Conservation (phyloP, 2,113 vertebrate genomes). For the Dipodomys merriami region DNA sequence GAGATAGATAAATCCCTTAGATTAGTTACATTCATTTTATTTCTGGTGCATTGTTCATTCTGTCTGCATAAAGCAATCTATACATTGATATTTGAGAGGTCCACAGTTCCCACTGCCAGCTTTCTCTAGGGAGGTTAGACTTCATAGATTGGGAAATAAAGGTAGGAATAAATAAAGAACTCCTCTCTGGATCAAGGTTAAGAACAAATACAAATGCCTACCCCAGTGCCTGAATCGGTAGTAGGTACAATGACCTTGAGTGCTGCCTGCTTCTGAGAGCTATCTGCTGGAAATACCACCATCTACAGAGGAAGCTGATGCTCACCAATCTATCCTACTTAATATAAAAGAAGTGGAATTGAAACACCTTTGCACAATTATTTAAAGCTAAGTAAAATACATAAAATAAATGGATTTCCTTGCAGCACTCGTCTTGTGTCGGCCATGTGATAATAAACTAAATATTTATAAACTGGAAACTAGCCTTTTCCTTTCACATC, state of each 20-base stretch:
- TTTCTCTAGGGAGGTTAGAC: conserved; percentile 64
- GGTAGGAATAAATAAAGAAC: neutral
- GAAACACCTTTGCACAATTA: no score
- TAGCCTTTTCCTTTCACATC: conserved; percentile 51
- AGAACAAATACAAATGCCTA: conserved; percentile 31
- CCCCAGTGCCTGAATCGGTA: neutral
- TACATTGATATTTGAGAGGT: conserved; percentile 42
- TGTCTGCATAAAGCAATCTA: conserved; percentile 28
- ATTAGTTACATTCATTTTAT: conserved; percentile 20
- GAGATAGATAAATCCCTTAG: conserved; percentile 33
- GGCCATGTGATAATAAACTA: conserved; percentile 58
- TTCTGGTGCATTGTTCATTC: conserved; percentile 31
- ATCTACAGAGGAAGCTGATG: conserved; percentile 36
- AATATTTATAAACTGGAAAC: conserved; percentile 63
- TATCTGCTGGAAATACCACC: neutral
- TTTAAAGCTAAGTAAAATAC: neutral
- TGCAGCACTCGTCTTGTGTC: conserved; percentile 42
- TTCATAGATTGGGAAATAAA: neutral
- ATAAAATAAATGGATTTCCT: neutral
- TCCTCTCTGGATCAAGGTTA: conserved; percentile 30
- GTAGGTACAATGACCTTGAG: conserved; percentile 17
- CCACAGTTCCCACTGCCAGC: conserved; percentile 48
- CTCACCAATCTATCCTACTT: neutral
- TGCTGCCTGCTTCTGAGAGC: neutral
- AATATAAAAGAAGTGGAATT: neutral